Conservation (phyloP, 2,888 invertebrate genomes). For the Acrobasis suavella region DNA sequence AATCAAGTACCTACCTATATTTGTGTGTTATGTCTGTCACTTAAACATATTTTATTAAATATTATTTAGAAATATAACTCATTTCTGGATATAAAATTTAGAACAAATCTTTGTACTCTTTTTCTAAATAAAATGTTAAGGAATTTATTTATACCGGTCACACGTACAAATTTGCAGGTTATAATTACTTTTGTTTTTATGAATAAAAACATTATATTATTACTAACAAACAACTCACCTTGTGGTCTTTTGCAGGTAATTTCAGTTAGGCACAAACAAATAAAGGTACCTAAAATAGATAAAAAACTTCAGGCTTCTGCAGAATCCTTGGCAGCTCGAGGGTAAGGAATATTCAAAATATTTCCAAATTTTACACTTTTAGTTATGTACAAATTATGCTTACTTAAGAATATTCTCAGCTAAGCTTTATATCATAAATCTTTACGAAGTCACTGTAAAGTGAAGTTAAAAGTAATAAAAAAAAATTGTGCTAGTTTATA, state of each 20-base stretch:
- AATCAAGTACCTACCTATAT: not conserved
- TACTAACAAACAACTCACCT: not conserved
- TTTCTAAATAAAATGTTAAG: slow-evolving; percentile 43
- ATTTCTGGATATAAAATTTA: not conserved
- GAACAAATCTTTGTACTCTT: not conserved
- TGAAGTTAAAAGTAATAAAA: too few species aligned
- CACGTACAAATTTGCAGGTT: slow-evolving; percentile 64
- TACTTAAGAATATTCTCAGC: not conserved
- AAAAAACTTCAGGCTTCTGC: slow-evolving; percentile 79
- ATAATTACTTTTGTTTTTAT: slow-evolving; percentile 21
- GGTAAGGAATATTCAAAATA: slow-evolving; percentile 68
- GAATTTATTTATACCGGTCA: slow-evolving; percentile 46
- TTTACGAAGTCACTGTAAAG: too few species aligned
- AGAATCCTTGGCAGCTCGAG: slow-evolving; percentile 86
- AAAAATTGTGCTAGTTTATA: too few species aligned
- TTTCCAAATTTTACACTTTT: not conserved
- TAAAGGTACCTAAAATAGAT: slow-evolving; percentile 66
- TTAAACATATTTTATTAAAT: not conserved
- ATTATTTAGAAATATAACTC: not conserved
- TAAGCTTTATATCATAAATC: not conserved
- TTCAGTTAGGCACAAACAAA: slow-evolving; percentile 56
- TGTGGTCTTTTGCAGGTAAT: slow-evolving; percentile 45
- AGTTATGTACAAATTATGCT: too few species aligned
- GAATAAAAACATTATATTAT: not conserved
- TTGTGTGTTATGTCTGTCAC: not conserved